A percentile compares a stretch with the other conserved stretches of the same genome.
Evolutionary conservation across 1,140 invertebrate species (phyloP).

Genomic region (Aphelinus certus): DNA sequence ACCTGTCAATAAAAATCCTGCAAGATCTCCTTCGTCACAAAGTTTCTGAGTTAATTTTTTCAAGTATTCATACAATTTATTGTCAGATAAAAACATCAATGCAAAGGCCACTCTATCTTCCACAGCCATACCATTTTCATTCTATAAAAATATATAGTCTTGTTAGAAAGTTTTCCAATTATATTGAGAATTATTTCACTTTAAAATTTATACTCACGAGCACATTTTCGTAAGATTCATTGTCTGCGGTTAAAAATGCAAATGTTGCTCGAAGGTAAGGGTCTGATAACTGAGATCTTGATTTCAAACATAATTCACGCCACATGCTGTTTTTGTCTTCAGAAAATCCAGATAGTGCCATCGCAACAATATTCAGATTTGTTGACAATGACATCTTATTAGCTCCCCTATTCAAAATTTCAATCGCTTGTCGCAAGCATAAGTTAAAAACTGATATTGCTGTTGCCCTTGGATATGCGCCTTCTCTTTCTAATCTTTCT

Average conservation of each 20-base stretch:
- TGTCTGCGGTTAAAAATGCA: conserved; percentile 86
- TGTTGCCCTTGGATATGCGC: conserved; percentile 82
- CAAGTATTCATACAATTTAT: conserved; percentile 82
- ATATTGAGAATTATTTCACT: conserved; percentile 10
- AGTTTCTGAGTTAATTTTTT: conserved; percentile 75
- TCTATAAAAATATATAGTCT: conserved; percentile 63
- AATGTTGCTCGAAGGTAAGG: conserved; percentile 93
- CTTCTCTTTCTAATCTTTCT: conserved; percentile 71
- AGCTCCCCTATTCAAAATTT: conserved; percentile 80
- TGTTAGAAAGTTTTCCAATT: too few relatives aligned
- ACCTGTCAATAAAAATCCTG: conserved; percentile 89
- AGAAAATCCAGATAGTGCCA: conserved; percentile 89
- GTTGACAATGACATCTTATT: conserved; percentile 56
- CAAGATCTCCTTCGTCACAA: conserved; percentile 81
- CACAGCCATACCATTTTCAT: conserved; percentile 83
- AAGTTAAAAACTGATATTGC: conserved; percentile 92
- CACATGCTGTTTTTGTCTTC: conserved; percentile 85
- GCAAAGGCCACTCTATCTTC: conserved; percentile 95
- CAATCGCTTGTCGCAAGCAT: conserved; percentile 83
- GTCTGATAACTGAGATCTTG: conserved; percentile 79
- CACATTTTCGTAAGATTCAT: conserved; percentile 81
- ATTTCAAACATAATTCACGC: conserved; percentile 79
- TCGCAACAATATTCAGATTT: conserved; percentile 78
- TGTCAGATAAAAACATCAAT: conserved; percentile 86
- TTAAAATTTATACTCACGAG: conserved; percentile 70